phyloP scores from a whole-genome alignment of 2,797 vertebrate species.

The Argya squamiceps region DNA sequence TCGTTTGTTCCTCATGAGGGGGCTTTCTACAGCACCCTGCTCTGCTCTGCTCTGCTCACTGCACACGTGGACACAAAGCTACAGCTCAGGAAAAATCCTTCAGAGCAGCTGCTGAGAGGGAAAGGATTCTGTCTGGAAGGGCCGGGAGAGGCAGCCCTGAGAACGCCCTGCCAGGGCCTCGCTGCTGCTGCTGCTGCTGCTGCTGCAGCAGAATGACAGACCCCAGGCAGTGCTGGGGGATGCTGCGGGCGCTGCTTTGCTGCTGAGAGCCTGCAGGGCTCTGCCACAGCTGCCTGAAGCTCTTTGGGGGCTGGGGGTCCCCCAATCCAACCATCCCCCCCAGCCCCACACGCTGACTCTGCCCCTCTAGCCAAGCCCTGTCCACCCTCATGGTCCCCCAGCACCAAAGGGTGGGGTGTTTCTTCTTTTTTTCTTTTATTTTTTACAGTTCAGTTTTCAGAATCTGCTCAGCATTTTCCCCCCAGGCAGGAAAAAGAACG shows the following conservation, averaged over 20 bases:
- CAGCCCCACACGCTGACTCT: neutral
- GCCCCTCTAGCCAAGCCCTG: neutral
- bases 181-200: neutral
- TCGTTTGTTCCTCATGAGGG: accelerated
- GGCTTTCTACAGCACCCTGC: neutral
- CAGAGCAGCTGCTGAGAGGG: neutral
- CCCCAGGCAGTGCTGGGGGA: neutral
- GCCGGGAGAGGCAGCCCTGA: neutral
- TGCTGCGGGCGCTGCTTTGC: neutral
- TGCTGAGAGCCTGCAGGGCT: neutral
- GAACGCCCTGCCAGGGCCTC: accelerated
- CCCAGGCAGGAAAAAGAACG: accelerated
- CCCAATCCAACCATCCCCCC: neutral
- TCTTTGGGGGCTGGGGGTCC: neutral
- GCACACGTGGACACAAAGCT: accelerated
- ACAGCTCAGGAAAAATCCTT: neutral
- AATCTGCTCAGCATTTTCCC: neutral
- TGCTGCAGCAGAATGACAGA: accelerated
- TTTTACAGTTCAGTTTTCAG: neutral
- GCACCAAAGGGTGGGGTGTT: neutral
- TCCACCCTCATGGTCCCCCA: accelerated
- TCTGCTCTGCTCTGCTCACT: neutral
- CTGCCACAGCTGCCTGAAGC: neutral
- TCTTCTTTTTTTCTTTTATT: too few species aligned
- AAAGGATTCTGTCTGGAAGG: neutral